phyloP scores from a whole-genome alignment of 2,113 vertebrate genomes.

The Entosphenus tridentatus region DNA sequence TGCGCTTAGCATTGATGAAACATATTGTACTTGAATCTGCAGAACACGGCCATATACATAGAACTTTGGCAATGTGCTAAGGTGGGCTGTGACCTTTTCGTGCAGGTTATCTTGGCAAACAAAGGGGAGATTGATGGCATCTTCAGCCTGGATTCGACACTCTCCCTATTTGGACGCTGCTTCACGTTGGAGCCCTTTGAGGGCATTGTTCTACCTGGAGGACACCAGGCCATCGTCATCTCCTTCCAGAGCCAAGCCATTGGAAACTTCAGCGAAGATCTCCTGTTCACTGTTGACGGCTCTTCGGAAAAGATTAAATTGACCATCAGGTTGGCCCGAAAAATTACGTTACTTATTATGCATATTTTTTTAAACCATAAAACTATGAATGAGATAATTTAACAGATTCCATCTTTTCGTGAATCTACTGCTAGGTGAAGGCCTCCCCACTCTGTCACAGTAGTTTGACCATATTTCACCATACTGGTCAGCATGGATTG shows the following conservation, averaged over 20 bases:
- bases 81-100: not conserved
- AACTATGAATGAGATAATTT: too few relatives aligned
- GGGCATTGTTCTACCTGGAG: constrained; percentile 27
- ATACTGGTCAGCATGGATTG: too few relatives aligned
- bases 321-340: constrained; percentile 32
- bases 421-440: too few relatives aligned
- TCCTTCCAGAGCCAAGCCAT: constrained; percentile 28
- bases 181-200: constrained; percentile 38
- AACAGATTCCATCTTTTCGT: too few relatives aligned
- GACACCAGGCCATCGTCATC: constrained; percentile 27
- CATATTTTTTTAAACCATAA: too few relatives aligned
- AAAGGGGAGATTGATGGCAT: constrained; percentile 34
- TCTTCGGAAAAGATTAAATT: constrained; percentile 23
- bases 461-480: too few relatives aligned
- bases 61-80: too few relatives aligned
- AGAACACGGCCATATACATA: too few relatives aligned
- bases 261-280: constrained; percentile 37
- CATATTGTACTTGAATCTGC: too few relatives aligned
- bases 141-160: constrained; percentile 25
- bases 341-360: not conserved
- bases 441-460: too few relatives aligned
- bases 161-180: constrained; percentile 26
- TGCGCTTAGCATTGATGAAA: too few relatives aligned
- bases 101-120: constrained; percentile 38
- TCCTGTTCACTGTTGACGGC: constrained; percentile 29